Conservation (phyloP, 2,113 vertebrate species). For the Jaculus jaculus region DNA sequence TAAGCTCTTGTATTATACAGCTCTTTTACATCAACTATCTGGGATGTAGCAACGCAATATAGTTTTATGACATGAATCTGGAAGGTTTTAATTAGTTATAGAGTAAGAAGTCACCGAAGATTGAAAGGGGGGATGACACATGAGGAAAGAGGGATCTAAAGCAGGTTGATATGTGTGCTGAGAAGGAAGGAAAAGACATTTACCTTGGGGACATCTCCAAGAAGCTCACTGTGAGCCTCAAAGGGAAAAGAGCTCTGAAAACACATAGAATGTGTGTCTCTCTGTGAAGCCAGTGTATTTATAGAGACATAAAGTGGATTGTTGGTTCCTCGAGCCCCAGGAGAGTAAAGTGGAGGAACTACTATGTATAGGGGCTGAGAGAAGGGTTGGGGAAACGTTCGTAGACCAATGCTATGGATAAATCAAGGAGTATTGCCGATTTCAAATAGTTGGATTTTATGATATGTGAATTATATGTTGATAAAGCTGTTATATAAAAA, state of each 20-base stretch:
- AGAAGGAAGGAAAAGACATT: background rate
- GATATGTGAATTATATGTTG: slow-evolving; percentile 13
- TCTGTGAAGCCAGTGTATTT: slow-evolving; percentile 18
- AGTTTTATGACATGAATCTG: slow-evolving; percentile 29
- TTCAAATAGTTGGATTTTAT: slow-evolving; percentile 8
- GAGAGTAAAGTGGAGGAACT: background rate
- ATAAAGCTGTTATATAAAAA: slow-evolving; percentile 45
- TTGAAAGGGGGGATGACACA: background rate
- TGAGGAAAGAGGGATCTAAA: background rate
- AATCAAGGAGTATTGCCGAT: background rate
- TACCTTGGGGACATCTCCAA: background rate
- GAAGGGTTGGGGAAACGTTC: background rate
- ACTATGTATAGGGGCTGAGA: background rate
- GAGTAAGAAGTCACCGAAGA: slow-evolving; percentile 47
- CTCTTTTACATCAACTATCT: background rate
- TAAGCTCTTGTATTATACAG: background rate
- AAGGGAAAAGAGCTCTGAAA: background rate
- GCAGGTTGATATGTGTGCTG: background rate
- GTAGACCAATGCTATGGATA: background rate
- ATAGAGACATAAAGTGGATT: background rate
- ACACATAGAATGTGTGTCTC: background rate
- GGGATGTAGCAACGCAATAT: background rate
- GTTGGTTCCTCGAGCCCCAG: background rate
- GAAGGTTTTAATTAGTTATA: background rate
- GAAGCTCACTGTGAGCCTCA: background rate